Base-by-base conservation (phyloP, 2,888 invertebrate genomes). In the Cerceris rybyensis region DNA sequence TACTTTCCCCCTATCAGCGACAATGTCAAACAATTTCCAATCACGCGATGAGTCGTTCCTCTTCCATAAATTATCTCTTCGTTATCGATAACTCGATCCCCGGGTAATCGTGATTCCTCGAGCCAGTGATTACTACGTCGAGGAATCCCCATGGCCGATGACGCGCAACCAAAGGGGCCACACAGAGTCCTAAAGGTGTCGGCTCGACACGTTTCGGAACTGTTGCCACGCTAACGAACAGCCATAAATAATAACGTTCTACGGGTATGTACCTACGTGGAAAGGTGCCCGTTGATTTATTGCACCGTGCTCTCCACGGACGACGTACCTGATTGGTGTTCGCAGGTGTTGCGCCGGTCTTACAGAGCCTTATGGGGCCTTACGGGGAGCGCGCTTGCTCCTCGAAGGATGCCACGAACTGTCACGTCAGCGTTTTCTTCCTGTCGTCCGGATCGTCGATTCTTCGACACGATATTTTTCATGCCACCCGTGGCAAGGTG, bases 201-300 rank as follows among this genome's bases (percentile, higher is more conserved):
- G 83, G 75, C 75, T 77, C 79, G 81, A 81, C 77, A 77, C 83
- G 87, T 85, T 81, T 85, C 76, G 80, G 87, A 83, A 84, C 82
- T 81, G 85, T 87, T 85, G 82, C 74, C 84, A 55, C 81, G 86
- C 89, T 89, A 89, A 89, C 89, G 90, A 89, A 90, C 85, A 79
- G 77, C 82, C 85, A 88, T 90, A 90, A 90, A 90, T 90, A 90
- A 88, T 84, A 71, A 75, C 75, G 75, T 80, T 80, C 78, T 80
- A 63, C 76, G 78, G 81, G 67, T 73, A 77, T 79, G 72, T 84
- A 75, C 65, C 70, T 66, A 78, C 79, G 84, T 78, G 82, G 84
- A 85, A 85, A 87, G 86, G 86, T 82, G 79, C 71, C 76, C 77
- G 71, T 84, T 90, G 90, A 90, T 90, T 90, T 90, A 90, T 90